Base-by-base conservation (phyloP, 2,113 vertebrate species). In the Spermophilus dauricus region DNA sequence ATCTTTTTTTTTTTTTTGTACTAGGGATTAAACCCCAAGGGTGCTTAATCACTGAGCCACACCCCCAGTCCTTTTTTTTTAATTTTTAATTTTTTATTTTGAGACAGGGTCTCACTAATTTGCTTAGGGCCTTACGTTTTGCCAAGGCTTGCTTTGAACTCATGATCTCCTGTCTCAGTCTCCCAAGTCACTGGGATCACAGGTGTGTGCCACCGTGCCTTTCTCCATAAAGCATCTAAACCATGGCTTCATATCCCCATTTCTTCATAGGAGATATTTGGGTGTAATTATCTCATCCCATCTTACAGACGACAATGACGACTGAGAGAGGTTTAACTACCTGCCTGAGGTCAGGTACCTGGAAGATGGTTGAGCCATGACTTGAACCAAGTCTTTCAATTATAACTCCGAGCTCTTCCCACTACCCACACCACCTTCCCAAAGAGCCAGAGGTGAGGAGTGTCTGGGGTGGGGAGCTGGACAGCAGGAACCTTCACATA, bases 401-500 rank as follows among this genome's bases (percentile, higher is more conserved):
- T 39, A 39, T 65, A 86, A 56, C 39, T 80, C 70, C 37, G n/a
- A 70, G 63, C 45, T 84, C 45, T 94, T 88, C n/a, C 53, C 53
- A 10, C 13, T 28, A 53, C 53, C 16, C 61, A 63, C 2, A 10
- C 16, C 4, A 16, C 34, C 34, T 34, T 84, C 13, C 26, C 37
- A 75, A 28, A 39, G 78, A 92, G 63, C 8, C 45, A 24, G n/a
- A 45, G 24, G 45, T 8, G 4, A 26, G 26, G 18, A 16, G 45
- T 13, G 4, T 18, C 63, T 6, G 0, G 37, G n/a, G 11, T 10
- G 16, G n/a, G 63, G 4, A 4, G 42, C 34, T 5, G 10, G 16
- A 85, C 70, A 30, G 37, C 39, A 32, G 22, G n/a, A 30, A 24
- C 51, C 18, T 51, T 91, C 85, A 97, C 99, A 2, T 98, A 99